Evolutionary conservation across 2,888 invertebrate species (phyloP).

Genomic region (Abrostola triplasia): DNA sequence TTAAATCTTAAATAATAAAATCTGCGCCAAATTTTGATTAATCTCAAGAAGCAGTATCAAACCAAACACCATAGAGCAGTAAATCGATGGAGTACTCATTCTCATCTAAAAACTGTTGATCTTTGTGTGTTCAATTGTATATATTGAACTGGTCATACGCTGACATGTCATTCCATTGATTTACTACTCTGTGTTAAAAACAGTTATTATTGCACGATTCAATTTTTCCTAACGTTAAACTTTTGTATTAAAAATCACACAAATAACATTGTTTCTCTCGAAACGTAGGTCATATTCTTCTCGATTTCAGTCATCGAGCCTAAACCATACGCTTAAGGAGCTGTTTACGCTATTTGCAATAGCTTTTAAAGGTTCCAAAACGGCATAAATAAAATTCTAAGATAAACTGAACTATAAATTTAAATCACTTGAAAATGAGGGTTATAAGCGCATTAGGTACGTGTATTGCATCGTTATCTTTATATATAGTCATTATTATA

Average conservation of each 20-base stretch:
- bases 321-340: too few species aligned
- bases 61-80: background rate
- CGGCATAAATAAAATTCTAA: too few species aligned
- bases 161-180: background rate
- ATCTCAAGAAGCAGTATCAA: constrained; percentile 16
- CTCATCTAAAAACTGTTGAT: background rate
- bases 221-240: background rate
- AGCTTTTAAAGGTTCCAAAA: too few species aligned
- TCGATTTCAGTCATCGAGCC: too few species aligned
- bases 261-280: background rate
- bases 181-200: constrained; percentile 5
- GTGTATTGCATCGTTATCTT: too few species aligned
- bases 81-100: background rate
- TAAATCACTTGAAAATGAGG: too few species aligned
- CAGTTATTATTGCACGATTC: constrained; percentile 16
- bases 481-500: too few species aligned
- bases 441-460: too few species aligned
- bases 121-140: background rate
- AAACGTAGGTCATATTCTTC: too few species aligned
- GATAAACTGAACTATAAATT: too few species aligned
- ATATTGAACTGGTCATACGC: background rate
- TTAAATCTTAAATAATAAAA: background rate
- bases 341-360: too few species aligned
- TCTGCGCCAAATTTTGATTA: constrained; percentile 2
- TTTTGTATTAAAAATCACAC: background rate